Evolutionary conservation across 2,797 vertebrate species (phyloP), one percentile per base, ranked within the genome.

Genomic region (Falco concolor): DNA sequence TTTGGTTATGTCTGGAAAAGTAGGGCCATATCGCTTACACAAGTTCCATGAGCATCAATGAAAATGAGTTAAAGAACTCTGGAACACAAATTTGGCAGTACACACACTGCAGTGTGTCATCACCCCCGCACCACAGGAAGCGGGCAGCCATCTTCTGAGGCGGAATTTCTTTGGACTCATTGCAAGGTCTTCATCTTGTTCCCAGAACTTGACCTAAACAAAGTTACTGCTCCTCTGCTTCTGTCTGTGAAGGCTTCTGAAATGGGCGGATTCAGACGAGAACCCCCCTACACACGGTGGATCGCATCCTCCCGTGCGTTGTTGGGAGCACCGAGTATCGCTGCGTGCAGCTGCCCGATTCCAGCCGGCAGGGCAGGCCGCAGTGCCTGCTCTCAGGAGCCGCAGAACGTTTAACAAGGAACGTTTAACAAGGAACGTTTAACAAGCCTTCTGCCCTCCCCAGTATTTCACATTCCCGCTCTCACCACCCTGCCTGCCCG

Each of bases 151-250:
- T 77, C 69, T 81, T 86, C 28, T 85, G 52, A 93, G 36, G 72
- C 84, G 78, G 68, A 44, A 49, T 80, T 94, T 92, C 92, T 96
- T 96, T 82, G 83, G 64, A 83, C 49, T 87, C 60, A 24, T 0
- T 91, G 84, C 93, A 95, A 92, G 78, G 60, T 75, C 77, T 95
- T 90, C 53, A 73, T 94, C 75, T 84, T 60, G 82, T 96, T 95
- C 87, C 84, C 90, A 95, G 90, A 93, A 92, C 84, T 56, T 95
- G 94, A 94, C 92, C 95, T 95, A 93, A 80, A 95, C 89, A 90
- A 90, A 91, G 75, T 64, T 53, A 83, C 72, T 42, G 14, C n/a
- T 84, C 53, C 72, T 85, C 91, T 52, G 28, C 93, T 77, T 79
- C 90, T 83, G 78, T 36, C 64, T 61, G 90, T 72, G 50, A 73